Evolutionary conservation across 2,797 vertebrate species (phyloP), one percentile per base, ranked within the genome.

Genomic region (Pristis pectinata): DNA sequence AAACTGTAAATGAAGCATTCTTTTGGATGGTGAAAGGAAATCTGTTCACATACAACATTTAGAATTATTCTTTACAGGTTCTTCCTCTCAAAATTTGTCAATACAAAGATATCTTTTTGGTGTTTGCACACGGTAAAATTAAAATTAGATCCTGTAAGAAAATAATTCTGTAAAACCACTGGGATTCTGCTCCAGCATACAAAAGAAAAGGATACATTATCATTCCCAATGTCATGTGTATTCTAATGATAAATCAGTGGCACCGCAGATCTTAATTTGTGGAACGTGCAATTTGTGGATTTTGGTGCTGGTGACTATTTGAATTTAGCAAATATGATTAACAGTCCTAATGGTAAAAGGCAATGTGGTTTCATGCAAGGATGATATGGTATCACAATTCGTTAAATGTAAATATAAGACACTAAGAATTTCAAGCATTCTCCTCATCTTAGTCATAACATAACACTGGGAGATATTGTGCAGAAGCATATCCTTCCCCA

Each of bases 151-250:
- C 37, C 59, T 37, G 19, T 0, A 24, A n/a, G 34, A 91, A 89
- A 91, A 91, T 41, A 10, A 41, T 41, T 10, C 22, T 91, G 87
- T 91, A 67, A 6, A 41, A 67, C 61, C 87, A 91, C 59, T 67
- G n/a, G 49, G 85, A 64, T 44, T 83, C 49, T 89, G 85, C 56
- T 89, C 34, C 85, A 89, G 59, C 85, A 64, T n/a, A 89, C 34
- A 64, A 4, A 67, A 22, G 37, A 41, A 67, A 67, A 27, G n/a
- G 87, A 91, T 37, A 41, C 87, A 67, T 67, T 67, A 67, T 24
- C 61, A 91, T 67, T 91, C 37, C 8, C 87, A 91, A 91, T 41
- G n/a, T 37, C 59, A 41, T 41, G 17, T n/a, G n/a, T 91, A 64
- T 61, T 41, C n/a, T 67, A 67, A 41, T n/a, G n/a, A 67, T 37